Evolutionary conservation across 2,113 vertebrate genomes (phyloP), one percentile per base, ranked within the genome.

Genomic region (Zapornia atra): DNA sequence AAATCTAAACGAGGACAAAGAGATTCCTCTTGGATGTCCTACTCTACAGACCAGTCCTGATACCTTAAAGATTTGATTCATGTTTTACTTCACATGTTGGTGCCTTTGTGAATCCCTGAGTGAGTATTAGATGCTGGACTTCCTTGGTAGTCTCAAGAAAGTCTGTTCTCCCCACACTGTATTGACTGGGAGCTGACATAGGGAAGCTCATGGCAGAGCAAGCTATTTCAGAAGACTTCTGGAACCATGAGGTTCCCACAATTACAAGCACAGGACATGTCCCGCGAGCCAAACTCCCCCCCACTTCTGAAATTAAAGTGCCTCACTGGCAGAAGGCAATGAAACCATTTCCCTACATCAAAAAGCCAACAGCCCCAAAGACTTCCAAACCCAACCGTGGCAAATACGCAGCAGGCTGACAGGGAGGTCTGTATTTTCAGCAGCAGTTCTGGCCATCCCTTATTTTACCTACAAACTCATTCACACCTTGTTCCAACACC

Each of bases 21-120:
- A 0, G 0, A 72, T 34, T 72, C 17, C 11, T 46, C 53, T 57
- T 29, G 40, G 19, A 68, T 50, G 29, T 69, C 21, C 25, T 51
- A 4, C 33, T 82, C 48, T 64, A 50, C 38, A 84, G 51, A 44
- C 3, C 11, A 53, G 48, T 33, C 34, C 38, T 61, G 24, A 50
- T 78, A 44, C n/a, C 56, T 86, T 21, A 68, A 81, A 83, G 56
- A 70, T 91, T 15, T 81, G 11, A 40, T 20, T 77, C 3, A 40
- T 46, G 78, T 92, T 88, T 73, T 28, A 59, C n/a, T 88, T 85
- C n/a, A 51, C 10, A 2, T 28, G 2, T 33, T 36, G 68, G 20
- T 77, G 36, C 51, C 33, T 91, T 59, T 85, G 72, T 18, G 77
- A 84, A 73, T 31, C 65, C 29, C 29, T 8, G 12, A 56, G 26